A percentile compares a stretch with the other conserved stretches of the same genome.
phyloP scores from a whole-genome alignment of 2,113 vertebrate species.

The Varanus salvator region DNA sequence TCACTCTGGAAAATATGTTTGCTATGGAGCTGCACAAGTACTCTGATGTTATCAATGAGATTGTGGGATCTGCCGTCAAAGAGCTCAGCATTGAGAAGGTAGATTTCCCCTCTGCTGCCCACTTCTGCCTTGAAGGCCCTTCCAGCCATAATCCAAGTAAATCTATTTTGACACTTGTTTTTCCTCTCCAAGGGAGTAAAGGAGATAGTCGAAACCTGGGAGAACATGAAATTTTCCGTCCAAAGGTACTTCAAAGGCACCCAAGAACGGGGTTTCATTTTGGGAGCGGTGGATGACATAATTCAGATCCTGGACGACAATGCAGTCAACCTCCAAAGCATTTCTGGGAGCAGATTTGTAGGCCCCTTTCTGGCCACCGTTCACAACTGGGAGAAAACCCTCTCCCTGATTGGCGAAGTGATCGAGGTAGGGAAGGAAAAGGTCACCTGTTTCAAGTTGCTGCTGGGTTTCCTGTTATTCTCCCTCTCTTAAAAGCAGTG shows the following conservation, averaged over 20 bases:
- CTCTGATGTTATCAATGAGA: conserved; percentile 83
- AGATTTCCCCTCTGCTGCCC: neutral
- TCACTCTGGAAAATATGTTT: conserved; percentile 97
- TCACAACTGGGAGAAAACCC: conserved; percentile 90
- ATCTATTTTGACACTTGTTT: neutral
- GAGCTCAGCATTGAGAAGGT: conserved; percentile 96
- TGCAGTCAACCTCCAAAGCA: conserved; percentile 90
- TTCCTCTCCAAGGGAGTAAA: conserved; percentile 83
- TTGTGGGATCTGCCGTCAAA: conserved; percentile 89
- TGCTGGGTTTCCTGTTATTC: neutral
- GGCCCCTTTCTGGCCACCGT: conserved; percentile 89
- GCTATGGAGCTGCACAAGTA: conserved; percentile 93
- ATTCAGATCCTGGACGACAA: conserved; percentile 90
- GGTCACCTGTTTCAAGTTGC: neutral
- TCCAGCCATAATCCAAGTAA: too few relatives aligned
- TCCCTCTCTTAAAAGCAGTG: neutral
- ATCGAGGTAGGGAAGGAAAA: conserved; percentile 84
- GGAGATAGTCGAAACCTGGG: conserved; percentile 92
- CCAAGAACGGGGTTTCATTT: conserved; percentile 86
- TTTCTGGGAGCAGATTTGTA: conserved; percentile 90
- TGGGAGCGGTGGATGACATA: conserved; percentile 91
- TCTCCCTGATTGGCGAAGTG: conserved; percentile 92
- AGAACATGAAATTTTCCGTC: conserved; percentile 89
- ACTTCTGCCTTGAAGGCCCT: neutral
- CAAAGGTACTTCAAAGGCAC: conserved; percentile 88